Conservation (phyloP, 2,888 invertebrate genomes). For the Leucophenga montana region DNA sequence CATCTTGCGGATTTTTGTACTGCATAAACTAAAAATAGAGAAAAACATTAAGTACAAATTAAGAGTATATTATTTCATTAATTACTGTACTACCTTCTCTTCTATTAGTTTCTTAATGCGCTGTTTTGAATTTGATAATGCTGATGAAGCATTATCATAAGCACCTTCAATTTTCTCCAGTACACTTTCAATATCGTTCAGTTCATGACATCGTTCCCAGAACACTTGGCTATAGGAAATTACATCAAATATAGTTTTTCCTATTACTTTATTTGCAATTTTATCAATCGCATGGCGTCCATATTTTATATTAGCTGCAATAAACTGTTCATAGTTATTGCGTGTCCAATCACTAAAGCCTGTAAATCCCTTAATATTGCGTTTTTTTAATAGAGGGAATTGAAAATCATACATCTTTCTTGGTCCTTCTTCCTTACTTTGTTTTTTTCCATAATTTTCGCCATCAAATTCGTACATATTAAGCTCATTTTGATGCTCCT, state of each 20-base stretch:
- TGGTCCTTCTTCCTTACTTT: too few species aligned
- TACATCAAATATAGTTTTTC: constrained; percentile 95
- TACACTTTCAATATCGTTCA: constrained; percentile 96
- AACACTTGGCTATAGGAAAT: constrained; percentile 98
- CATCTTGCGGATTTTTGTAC: constrained; percentile 96
- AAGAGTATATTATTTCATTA: neutral
- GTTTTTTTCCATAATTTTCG: constrained; percentile 95
- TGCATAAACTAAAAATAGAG: constrained; percentile 76
- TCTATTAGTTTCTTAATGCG: constrained; percentile 79
- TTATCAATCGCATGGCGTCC: constrained; percentile 98
- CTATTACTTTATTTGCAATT: constrained; percentile 97
- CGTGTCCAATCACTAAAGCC: constrained; percentile 99
- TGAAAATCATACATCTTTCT: constrained; percentile 99
- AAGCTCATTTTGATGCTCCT: constrained; percentile 77
- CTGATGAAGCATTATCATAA: constrained; percentile 62
- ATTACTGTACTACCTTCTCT: constrained; percentile 74
- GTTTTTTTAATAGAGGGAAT: constrained; percentile 92
- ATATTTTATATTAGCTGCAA: constrained; percentile 98
- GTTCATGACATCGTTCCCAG: constrained; percentile 97
- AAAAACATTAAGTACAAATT: too few species aligned
- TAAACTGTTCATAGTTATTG: constrained; percentile 98
- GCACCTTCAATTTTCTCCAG: constrained; percentile 99
- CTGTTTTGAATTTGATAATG: constrained; percentile 94
- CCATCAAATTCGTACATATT: constrained; percentile 98
- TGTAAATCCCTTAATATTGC: constrained; percentile 90